Percentiles rank a stretch among this genome's conserved stretches.
Evolutionary conservation across 2,888 invertebrate species (phyloP).

Genomic region (Sinopyrophorus schimmeli): DNA sequence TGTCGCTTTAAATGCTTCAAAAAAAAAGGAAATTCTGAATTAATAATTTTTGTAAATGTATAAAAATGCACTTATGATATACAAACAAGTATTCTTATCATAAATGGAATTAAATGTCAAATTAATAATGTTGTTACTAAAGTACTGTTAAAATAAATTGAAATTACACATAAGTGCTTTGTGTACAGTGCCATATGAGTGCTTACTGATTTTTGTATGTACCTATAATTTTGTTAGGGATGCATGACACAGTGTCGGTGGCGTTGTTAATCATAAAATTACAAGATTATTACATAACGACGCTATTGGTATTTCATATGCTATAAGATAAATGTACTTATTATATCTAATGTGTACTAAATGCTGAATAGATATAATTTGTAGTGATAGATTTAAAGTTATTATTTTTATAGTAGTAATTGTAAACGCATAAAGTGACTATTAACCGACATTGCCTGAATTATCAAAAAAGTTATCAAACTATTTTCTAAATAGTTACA

Average conservation of each 20-base stretch:
- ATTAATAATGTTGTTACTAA: neutral
- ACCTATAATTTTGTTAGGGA: conserved; percentile 4
- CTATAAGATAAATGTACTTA: conserved; percentile 16
- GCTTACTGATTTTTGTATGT: conserved; percentile 6
- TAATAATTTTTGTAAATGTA: conserved; percentile 3
- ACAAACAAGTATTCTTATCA: too few species aligned
- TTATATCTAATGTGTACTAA: conserved; percentile 3
- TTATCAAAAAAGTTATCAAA: neutral
- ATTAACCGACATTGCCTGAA: conserved; percentile 25
- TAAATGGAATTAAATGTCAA: conserved; percentile 1
- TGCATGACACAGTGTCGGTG: neutral
- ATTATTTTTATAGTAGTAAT: conserved; percentile 24
- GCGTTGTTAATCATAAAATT: conserved; percentile 5
- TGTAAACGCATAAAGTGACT: conserved; percentile 21
- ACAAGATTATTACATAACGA: neutral
- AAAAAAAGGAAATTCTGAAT: too few species aligned
- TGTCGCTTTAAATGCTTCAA: conserved; percentile 17
- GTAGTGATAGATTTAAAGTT: conserved; percentile 10
- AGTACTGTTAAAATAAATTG: neutral
- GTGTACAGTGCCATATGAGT: conserved; percentile 10
- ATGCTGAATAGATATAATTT: conserved; percentile 10
- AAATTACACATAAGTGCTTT: conserved; percentile 20
- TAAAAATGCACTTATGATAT: conserved; percentile 2
- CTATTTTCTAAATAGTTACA: too few species aligned
- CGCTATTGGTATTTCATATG: conserved; percentile 13